Conservation (phyloP, 1,140 invertebrate genomes). For the Stratiolaelaps scimitus region DNA sequence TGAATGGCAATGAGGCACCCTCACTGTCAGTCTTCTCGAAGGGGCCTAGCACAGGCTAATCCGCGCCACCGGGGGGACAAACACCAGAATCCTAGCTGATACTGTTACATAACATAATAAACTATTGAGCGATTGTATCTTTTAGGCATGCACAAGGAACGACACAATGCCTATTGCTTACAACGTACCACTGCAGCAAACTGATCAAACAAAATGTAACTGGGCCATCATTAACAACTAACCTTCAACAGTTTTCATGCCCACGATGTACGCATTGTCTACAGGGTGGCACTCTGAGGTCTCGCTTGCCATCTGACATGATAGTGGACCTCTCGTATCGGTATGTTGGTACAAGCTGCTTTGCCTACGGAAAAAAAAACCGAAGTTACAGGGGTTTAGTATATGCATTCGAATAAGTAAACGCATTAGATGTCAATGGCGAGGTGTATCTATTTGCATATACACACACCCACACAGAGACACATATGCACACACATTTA, state of each 20-base stretch:
- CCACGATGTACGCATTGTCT: constrained; percentile 1
- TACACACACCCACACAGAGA: neutral
- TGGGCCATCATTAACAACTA: neutral
- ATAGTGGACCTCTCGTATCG: neutral
- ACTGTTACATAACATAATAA: neutral
- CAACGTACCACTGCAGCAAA: no score
- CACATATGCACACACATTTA: neutral
- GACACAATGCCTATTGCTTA: no score
- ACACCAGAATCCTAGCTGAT: neutral
- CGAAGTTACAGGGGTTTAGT: neutral
- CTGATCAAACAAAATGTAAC: neutral
- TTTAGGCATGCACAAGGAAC: no score
- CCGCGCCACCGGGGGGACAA: no score
- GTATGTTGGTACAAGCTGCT: neutral
- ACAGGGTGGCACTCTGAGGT: neutral
- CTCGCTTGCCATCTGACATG: neutral
- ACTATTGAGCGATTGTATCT: no score
- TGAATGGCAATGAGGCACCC: neutral
- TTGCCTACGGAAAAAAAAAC: constrained; percentile 4
- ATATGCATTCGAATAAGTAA: no score
- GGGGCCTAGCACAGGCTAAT: no score
- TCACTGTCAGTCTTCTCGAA: no score
- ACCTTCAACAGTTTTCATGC: constrained; percentile 9
- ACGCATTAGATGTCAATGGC: no score
- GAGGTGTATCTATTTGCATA: neutral